Conservation (phyloP, 2,797 vertebrate genomes). For the Crotalus adamanteus region DNA sequence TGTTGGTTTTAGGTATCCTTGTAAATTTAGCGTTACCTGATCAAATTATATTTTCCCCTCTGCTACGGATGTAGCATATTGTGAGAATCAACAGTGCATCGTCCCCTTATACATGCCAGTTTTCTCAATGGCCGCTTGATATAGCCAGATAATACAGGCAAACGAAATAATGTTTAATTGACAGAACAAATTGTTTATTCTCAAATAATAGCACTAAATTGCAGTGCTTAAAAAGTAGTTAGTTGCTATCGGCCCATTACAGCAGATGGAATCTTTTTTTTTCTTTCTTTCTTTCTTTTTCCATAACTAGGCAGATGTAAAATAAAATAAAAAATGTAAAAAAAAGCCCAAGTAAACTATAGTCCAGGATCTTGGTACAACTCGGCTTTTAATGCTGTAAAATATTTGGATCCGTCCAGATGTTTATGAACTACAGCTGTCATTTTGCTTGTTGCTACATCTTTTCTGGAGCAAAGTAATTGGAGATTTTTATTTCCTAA, state of each 20-base stretch:
- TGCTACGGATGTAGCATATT: neutral
- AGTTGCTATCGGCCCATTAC: slow-evolving; percentile 43
- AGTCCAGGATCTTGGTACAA: slow-evolving; percentile 15
- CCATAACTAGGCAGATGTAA: slow-evolving; percentile 34
- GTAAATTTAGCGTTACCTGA: neutral
- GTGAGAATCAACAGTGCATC: neutral
- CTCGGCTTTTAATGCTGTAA: neutral
- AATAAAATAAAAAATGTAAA: neutral
- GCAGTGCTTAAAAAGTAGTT: slow-evolving; percentile 60
- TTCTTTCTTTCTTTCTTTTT: neutral
- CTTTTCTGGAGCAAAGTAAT: neutral
- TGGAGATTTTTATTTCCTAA: neutral
- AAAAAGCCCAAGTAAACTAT: neutral
- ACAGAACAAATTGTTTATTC: slow-evolving; percentile 66
- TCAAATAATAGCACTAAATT: slow-evolving; percentile 62
- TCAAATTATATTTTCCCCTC: neutral
- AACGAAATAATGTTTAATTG: slow-evolving; percentile 68
- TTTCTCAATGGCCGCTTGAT: slow-evolving; percentile 29
- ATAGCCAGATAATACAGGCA: slow-evolving; percentile 54
- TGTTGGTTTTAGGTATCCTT: neutral
- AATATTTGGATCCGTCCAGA: slow-evolving; percentile 12
- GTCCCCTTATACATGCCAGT: slow-evolving; percentile 2
- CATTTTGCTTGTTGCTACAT: slow-evolving; percentile 4
- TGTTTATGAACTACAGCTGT: slow-evolving; percentile 29
- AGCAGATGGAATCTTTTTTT: slow-evolving; percentile 16